A percentile compares a stretch with the other conserved stretches of the same genome.
Conservation (phyloP, 2,797 vertebrate genomes). For the Lepus oiostolus region DNA sequence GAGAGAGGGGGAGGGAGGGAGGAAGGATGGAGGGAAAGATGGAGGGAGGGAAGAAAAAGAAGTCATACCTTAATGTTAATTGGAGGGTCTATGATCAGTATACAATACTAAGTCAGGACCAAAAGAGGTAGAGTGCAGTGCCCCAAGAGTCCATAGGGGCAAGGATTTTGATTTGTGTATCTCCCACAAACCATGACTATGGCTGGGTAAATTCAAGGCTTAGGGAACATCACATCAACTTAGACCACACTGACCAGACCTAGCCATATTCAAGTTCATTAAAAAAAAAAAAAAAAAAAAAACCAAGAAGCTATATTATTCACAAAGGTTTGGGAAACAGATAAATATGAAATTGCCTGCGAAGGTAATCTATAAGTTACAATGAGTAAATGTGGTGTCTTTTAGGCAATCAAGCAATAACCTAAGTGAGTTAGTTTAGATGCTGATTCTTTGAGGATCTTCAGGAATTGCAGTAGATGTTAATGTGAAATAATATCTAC, state of each 20-base stretch:
- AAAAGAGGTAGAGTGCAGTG: background rate
- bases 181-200: background rate
- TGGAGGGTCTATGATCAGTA: background rate
- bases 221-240: background rate
- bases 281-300: background rate
- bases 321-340: background rate
- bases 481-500: slow-evolving; percentile 10
- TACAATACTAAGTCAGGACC: background rate
- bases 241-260: background rate
- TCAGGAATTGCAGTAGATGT: background rate
- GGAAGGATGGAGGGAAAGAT: background rate
- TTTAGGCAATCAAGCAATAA: background rate
- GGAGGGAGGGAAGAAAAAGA: background rate
- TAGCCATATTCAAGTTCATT: background rate
- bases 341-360: background rate
- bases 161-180: background rate
- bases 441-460: background rate
- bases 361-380: background rate
- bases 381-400: background rate
- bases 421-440: background rate
- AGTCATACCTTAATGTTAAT: background rate
- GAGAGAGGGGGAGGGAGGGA: background rate
- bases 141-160: rapidly evolving
- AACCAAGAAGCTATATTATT: background rate
- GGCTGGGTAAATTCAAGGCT: background rate